Evolutionary conservation across 1,140 invertebrate species (phyloP).

Genomic region (Metopolophium dirhodum): DNA sequence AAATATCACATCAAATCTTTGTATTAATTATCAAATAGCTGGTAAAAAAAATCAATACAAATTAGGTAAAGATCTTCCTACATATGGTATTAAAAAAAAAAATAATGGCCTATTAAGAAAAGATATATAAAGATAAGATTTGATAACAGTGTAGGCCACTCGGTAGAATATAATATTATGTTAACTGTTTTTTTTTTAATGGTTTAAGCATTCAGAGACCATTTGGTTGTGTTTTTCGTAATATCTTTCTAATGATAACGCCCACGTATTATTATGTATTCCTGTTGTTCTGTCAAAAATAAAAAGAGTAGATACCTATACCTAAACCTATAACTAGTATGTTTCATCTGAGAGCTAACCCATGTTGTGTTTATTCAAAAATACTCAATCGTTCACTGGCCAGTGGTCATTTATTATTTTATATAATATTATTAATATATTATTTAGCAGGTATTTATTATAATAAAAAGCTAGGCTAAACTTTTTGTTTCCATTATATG

Average conservation of each 20-base stretch:
- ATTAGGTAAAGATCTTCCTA: not conserved
- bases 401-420: not conserved
- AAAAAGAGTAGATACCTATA: not conserved
- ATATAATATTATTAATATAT: too few species aligned
- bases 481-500: slow-evolving; percentile 27
- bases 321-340: not conserved
- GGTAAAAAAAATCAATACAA: not conserved
- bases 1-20: not conserved
- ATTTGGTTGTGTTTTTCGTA: slow-evolving; percentile 17
- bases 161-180: not conserved
- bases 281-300: slow-evolving; percentile 44
- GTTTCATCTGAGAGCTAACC: not conserved
- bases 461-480: not conserved
- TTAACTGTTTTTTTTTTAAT: not conserved
- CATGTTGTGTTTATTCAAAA: not conserved
- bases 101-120: slow-evolving; percentile 45
- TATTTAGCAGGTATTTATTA: not conserved
- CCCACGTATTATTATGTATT: slow-evolving; percentile 46
- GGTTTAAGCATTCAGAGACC: slow-evolving; percentile 28
- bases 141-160: not conserved
- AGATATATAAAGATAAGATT: slow-evolving; percentile 30
- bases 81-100: not conserved
- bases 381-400: not conserved
- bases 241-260: slow-evolving; percentile 40
- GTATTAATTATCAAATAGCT: not conserved